Conservation (phyloP, 2,113 vertebrate genomes). For the Neoarius graeffei region DNA sequence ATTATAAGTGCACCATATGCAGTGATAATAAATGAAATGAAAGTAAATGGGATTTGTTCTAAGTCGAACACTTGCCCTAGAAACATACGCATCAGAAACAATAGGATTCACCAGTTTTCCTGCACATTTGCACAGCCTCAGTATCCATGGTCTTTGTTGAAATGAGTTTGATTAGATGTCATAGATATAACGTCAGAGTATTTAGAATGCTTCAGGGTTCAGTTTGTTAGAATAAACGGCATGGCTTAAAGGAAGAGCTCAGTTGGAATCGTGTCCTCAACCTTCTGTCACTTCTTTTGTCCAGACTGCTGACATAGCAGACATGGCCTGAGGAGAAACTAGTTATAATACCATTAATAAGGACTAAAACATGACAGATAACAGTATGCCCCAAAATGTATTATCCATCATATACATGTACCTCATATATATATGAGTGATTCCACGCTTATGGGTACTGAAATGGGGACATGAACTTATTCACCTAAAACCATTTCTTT, state of each 20-base stretch:
- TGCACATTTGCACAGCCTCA: not conserved
- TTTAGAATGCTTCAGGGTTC: not conserved
- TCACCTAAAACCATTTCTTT: no score
- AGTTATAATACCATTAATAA: not conserved
- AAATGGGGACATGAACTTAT: no score
- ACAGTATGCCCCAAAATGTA: not conserved
- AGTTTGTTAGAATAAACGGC: not conserved
- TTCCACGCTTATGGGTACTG: no score
- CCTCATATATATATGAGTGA: no score
- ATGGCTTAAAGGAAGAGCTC: slow-evolving; percentile 57
- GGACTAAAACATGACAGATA: not conserved
- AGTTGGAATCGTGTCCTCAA: slow-evolving; percentile 64
- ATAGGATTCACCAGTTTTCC: not conserved
- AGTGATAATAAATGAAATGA: not conserved
- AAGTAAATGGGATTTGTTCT: not conserved
- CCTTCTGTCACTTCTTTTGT: slow-evolving; percentile 52
- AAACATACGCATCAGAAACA: not conserved
- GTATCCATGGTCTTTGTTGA: not conserved
- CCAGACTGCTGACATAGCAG: slow-evolving; percentile 49
- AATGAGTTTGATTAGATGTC: not conserved
- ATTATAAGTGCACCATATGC: slow-evolving; percentile 6
- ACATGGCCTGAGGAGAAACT: not conserved
- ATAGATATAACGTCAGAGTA: not conserved
- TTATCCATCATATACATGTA: not conserved
- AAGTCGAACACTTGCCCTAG: not conserved